These are phyloP conservation scores for Gnathonemus echidnorhynchus DNA, from an alignment of 2,113 vertebrate species.

Conservation along the genomic window DNA sequence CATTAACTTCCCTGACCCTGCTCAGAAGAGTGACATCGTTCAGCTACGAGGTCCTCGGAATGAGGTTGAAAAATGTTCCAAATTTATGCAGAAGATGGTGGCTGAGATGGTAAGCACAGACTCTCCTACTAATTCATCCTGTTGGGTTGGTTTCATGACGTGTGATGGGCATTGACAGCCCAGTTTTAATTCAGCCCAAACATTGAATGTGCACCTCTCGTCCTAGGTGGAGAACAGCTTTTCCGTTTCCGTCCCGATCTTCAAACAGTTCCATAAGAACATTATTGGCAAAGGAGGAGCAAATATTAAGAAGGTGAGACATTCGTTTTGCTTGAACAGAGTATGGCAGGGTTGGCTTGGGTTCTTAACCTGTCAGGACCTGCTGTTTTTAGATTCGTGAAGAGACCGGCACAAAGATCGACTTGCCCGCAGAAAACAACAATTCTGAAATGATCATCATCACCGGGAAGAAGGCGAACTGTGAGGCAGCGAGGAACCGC, in stretches of 20 bases:
- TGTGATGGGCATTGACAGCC: neutral
- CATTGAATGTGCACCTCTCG: neutral
- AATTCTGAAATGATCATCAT: constrained; percentile 98
- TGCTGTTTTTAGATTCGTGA: constrained; percentile 78
- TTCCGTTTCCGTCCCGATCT: constrained; percentile 94
- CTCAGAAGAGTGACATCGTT: constrained; percentile 92
- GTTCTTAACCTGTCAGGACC: neutral
- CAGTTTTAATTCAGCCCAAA: neutral
- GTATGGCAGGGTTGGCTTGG: neutral
- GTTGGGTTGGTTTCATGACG: neutral
- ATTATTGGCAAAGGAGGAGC: constrained; percentile 98
- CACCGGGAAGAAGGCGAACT: constrained; percentile 93
- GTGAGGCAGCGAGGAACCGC: constrained; percentile 80
- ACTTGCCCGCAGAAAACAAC: constrained; percentile 96
- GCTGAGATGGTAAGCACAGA: constrained; percentile 78
- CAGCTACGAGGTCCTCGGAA: constrained; percentile 91
- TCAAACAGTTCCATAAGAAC: constrained; percentile 99
- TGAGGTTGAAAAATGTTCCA: constrained; percentile 94
- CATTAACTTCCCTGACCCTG: constrained; percentile 96
- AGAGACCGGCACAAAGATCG: constrained; percentile 95
- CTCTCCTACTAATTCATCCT: neutral
- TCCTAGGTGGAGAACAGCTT: constrained; percentile 89
- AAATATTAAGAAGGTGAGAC: constrained; percentile 90
- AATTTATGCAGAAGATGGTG: constrained; percentile 96
- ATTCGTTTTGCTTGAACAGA: neutral